phyloP scores from a whole-genome alignment of 2,888 invertebrate genomes.

The Eupithecia subumbrata region DNA sequence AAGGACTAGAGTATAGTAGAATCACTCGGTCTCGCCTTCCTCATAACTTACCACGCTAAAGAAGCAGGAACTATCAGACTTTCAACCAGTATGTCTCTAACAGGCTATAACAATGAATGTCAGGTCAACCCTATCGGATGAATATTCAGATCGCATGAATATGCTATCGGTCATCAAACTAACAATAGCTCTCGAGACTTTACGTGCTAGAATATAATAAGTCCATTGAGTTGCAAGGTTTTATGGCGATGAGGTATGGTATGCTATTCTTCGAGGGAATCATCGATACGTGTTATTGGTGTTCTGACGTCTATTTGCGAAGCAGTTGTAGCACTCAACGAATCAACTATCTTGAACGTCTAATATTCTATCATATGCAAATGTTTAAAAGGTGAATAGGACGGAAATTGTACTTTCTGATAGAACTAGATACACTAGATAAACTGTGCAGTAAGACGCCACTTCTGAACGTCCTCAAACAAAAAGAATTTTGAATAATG shows the following conservation, averaged over 20 bases:
- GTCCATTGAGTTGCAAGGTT: conserved; percentile 32
- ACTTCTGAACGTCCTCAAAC: too few relatives aligned
- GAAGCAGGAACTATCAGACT: conserved; percentile 1
- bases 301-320: conserved; percentile 7
- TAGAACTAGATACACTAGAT: too few relatives aligned
- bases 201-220: conserved; percentile 62
- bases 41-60: background rate
- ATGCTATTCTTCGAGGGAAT: conserved; percentile 14
- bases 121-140: conserved; percentile 72
- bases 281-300: conserved; percentile 1
- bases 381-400: background rate
- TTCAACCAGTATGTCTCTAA: background rate
- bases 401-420: background rate
- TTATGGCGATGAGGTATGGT: conserved; percentile 29
- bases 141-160: conserved; percentile 79
- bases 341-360: conserved; percentile 5
- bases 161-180: conserved; percentile 65
- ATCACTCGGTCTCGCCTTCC: background rate
- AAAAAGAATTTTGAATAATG: too few relatives aligned
- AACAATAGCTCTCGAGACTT: conserved; percentile 52
- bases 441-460: too few relatives aligned
- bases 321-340: background rate
- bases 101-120: conserved; percentile 70
- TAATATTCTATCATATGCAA: conserved; percentile 2
- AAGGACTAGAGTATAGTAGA: background rate